Percentiles rank a stretch among this genome's conserved stretches.
Conservation (phyloP, 1,140 invertebrate species). For the roundworm (Caenorhabditis elegans) region WBcel235 BX284602.5:7855001-7855500, state of each 20-base stretch:
- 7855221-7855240: conserved; percentile 15
- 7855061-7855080: too few relatives aligned
- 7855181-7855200: neutral
- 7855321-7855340: neutral
- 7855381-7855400: conserved; percentile 61
- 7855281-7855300: neutral
- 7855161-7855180: neutral
- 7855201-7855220: neutral
- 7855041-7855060: neutral
- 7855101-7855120: too few relatives aligned
- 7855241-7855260: conserved; percentile 16
- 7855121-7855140: too few relatives aligned
- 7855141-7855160: neutral
- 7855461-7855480: neutral
- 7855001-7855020: neutral
- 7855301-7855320: neutral
- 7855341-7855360: conserved; percentile 51
- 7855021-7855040: conserved; percentile 7
- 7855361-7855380: conserved; percentile 54
- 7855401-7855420: conserved; percentile 63
- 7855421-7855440: conserved; percentile 52
- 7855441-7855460: too few relatives aligned
- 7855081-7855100: too few relatives aligned
- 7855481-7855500: conserved; percentile 62
- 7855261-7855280: neutral